phyloP scores from a whole-genome alignment of 53 echinoderm and acorn worm genomes.

The Arbacia lixula region DNA sequence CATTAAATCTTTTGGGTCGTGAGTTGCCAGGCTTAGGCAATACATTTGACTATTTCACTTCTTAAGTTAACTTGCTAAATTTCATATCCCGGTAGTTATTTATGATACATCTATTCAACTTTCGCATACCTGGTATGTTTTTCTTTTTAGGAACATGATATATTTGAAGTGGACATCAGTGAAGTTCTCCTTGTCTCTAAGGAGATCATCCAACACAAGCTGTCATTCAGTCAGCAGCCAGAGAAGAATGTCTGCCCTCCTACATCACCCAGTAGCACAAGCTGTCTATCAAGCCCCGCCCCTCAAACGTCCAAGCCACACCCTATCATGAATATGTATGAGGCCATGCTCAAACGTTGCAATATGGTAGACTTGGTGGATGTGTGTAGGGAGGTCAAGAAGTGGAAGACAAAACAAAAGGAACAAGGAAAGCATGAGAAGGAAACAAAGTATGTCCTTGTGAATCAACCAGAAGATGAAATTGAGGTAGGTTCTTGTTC shows the following conservation, averaged over 20 bases:
- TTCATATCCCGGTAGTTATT: no score
- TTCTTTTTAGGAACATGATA: constrained; percentile 78
- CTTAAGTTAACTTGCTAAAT: no score
- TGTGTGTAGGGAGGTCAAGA: constrained; percentile 41
- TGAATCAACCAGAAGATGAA: constrained; percentile 62
- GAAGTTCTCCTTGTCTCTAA: constrained; percentile 64
- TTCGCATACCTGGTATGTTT: no score
- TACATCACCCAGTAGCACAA: not conserved
- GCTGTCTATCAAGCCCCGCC: not conserved
- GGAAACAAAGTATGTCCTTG: constrained; percentile 40
- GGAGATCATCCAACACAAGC: constrained; percentile 49
- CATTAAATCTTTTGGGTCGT: no score
- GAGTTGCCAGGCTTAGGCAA: no score
- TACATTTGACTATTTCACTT: no score
- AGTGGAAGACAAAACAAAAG: constrained; percentile 2
- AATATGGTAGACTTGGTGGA: constrained; percentile 76
- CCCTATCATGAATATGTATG: constrained; percentile 52
- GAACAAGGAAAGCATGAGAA: not conserved
- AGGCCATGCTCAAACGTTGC: constrained; percentile 72
- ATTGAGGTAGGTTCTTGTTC: constrained; percentile 68
- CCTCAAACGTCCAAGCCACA: constrained; percentile 5
- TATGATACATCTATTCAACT: no score
- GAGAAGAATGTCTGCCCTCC: no score
- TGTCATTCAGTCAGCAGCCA: constrained; percentile 21
- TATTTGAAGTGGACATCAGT: constrained; percentile 75